These are phyloP conservation scores for Alaudala cheleensis DNA, from an alignment of 2,113 vertebrate genomes.

Conservation along the genomic window DNA sequence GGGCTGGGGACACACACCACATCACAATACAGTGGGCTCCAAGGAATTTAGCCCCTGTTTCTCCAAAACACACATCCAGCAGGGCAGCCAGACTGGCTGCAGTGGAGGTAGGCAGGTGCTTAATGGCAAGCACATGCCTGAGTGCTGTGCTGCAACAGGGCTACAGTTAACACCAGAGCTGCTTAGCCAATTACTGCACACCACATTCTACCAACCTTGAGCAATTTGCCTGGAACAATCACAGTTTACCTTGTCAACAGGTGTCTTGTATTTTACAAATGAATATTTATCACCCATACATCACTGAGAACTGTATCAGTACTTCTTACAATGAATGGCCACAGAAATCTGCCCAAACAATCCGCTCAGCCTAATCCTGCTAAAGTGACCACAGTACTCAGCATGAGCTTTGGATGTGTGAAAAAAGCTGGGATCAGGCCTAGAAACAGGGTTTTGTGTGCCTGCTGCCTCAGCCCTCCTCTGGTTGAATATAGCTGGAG, in stretches of 20 bases:
- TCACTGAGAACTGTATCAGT: conserved; percentile 8
- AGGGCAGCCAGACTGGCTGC: background rate
- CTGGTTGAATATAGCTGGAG: conserved; percentile 28
- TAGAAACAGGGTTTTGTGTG: conserved; percentile 25
- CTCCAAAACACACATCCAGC: background rate
- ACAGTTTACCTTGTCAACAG: conserved; percentile 45
- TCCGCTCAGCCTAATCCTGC: conserved; percentile 30
- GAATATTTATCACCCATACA: background rate
- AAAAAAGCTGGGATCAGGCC: conserved; percentile 38
- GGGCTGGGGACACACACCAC: background rate
- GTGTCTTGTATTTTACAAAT: background rate
- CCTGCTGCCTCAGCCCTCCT: conserved; percentile 32
- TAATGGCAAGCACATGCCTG: background rate
- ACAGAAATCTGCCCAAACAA: conserved; percentile 42
- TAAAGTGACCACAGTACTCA: conserved; percentile 50
- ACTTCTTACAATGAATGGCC: background rate
- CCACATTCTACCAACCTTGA: background rate
- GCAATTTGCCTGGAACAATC: background rate
- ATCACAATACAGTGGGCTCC: background rate
- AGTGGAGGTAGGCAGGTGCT: background rate
- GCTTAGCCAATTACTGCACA: background rate
- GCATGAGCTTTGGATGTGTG: background rate
- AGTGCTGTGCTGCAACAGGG: background rate
- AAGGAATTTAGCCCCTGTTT: background rate
- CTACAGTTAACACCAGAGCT: background rate